phyloP scores from a whole-genome alignment of 1,140 invertebrate genomes.

The Saccostrea cuccullata region DNA sequence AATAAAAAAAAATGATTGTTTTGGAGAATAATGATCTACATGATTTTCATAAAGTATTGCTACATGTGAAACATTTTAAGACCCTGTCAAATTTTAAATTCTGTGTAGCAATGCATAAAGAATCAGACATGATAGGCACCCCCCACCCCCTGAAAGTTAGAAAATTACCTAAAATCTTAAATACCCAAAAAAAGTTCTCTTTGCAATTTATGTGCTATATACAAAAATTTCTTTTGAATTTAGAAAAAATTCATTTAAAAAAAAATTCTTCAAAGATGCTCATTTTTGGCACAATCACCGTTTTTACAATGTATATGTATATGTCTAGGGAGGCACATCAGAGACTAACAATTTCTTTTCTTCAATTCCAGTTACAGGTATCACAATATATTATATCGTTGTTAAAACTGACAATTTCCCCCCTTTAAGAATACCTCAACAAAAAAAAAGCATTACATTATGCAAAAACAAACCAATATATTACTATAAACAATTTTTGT shows the following conservation, averaged over 20 bases:
- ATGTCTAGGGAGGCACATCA: background rate
- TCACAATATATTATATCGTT: background rate
- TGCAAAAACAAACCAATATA: background rate
- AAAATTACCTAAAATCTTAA: no score
- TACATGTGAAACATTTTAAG: background rate
- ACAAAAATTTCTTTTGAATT: background rate
- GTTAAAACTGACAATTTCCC: background rate
- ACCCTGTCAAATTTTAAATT: background rate
- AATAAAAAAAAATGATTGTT: background rate
- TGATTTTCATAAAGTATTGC: background rate
- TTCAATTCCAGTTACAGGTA: background rate
- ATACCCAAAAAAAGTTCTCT: background rate
- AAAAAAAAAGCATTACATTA: background rate
- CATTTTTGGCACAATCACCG: no score
- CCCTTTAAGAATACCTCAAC: background rate
- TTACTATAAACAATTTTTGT: background rate
- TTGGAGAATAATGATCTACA: background rate
- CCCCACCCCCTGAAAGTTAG: no score
- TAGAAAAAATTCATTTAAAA: background rate
- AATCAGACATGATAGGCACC: background rate
- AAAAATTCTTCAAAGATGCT: background rate
- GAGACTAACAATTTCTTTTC: background rate
- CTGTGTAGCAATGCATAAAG: background rate
- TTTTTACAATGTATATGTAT: background rate
- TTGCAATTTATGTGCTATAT: background rate